Evolutionary conservation across 2,113 vertebrate genomes (phyloP), one percentile per base, ranked within the genome.

Genomic region (Trichomycterus rosablanca): DNA sequence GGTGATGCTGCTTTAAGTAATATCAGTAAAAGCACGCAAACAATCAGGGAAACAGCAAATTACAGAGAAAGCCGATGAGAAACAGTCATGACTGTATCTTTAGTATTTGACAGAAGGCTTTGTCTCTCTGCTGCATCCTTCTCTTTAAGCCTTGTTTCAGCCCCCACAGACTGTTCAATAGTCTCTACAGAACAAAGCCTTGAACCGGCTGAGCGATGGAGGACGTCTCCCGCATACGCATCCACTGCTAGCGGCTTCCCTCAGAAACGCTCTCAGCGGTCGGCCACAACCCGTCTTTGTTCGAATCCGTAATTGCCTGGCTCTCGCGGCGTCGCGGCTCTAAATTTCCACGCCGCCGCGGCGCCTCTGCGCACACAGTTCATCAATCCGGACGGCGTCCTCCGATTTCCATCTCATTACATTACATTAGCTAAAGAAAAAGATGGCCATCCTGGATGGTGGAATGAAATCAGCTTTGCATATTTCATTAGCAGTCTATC

Each of bases 401-500:
- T 46, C 58, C 34, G 30, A 59, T 68, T 46, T 68, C 57, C 57
- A 68, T 68, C 66, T 68, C 57, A 55, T 59, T 60, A 37, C 32
- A 28, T 59, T 64, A 51, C 50, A 52, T 70, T 37, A 65, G 22
- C 55, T 44, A 69, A 63, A 30, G n/a, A n/a, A 42, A 56, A 54
- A 64, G 46, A 53, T 35, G 35, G 55, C 44, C 20, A 28, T 32
- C 24, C 26, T 44, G 49, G 20, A 19, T 12, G 20, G 51, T 42
- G 37, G 62, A 46, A 46, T 55, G 51, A 64, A 64, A 63, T 53
- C 39, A 63, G 37, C 39, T 54, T 37, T 42, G 20, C 23, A 20
- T 53, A 53, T 63, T 53, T 19, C 52, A 57, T 65, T 56, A 64
- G 48, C 24, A 34, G 43, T 56, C 52, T 32, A 48, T 64, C 43